These are phyloP conservation scores for Andrena bucephala DNA, from an alignment of 2,888 invertebrate species.

Conservation along the genomic window DNA sequence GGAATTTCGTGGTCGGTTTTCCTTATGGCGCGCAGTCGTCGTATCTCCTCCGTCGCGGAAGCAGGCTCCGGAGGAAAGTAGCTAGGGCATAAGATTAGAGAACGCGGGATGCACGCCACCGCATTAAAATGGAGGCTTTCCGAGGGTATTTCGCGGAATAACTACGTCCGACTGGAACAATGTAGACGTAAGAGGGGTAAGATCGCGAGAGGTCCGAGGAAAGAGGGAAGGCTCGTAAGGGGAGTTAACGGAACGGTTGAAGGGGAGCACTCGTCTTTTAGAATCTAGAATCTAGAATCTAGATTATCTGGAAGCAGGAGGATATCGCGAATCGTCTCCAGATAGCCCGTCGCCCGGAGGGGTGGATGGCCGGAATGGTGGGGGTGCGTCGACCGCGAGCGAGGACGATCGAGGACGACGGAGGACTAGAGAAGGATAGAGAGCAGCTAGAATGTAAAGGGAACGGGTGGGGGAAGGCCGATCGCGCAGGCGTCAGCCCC, in stretches of 20 bases:
- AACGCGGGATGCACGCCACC: too few species aligned
- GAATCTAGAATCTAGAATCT: too few species aligned
- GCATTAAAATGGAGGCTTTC: too few species aligned
- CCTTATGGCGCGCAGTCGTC: not conserved
- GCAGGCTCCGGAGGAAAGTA: not conserved
- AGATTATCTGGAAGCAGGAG: conserved; percentile 7
- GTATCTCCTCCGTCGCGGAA: not conserved
- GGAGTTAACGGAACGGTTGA: conserved; percentile 42
- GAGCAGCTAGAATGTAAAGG: not conserved
- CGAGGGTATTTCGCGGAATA: too few species aligned
- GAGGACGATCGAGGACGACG: not conserved
- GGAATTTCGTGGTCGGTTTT: conserved; percentile 30
- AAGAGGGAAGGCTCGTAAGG: conserved; percentile 36
- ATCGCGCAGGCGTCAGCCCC: conserved; percentile 69
- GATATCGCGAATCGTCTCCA: conserved; percentile 51
- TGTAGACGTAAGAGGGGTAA: not conserved
- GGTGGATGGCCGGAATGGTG: conserved; percentile 59
- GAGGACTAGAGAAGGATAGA: not conserved
- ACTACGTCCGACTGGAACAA: not conserved
- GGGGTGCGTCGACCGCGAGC: conserved; percentile 44
- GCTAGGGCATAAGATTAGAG: not conserved
- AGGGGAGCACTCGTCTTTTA: conserved; percentile 36
- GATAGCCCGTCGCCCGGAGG: conserved; percentile 46
- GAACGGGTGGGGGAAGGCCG: conserved; percentile 25
- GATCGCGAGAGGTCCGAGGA: not conserved